Conservation (phyloP, 2,888 invertebrate genomes). For the Dryocosmus kuriphilus region DNA sequence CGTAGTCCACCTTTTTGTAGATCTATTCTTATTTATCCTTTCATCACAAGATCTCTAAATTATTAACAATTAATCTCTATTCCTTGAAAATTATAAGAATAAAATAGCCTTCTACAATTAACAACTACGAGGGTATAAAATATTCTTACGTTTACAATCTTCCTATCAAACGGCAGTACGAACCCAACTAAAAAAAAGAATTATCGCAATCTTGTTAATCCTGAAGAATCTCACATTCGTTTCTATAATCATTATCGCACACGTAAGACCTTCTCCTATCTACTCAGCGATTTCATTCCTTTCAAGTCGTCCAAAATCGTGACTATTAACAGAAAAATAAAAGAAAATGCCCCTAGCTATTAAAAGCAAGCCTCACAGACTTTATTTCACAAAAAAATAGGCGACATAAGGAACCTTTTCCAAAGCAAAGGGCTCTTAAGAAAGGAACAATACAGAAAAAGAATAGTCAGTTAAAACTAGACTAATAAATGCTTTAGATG, state of each 20-base stretch:
- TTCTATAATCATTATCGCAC: neutral
- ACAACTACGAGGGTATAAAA: neutral
- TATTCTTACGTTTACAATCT: neutral
- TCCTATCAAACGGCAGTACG: neutral
- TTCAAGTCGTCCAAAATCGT: neutral
- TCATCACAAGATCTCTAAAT: conserved; percentile 1
- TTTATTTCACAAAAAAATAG: neutral
- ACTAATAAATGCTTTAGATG: too few species aligned
- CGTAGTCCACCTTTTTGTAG: neutral
- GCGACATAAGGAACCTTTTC: neutral
- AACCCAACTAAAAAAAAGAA: conserved; percentile 13
- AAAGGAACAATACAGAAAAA: neutral
- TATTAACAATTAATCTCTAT: neutral
- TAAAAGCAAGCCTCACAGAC: neutral
- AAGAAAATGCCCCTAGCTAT: neutral
- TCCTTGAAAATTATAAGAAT: neutral
- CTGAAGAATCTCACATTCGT: conserved; percentile 25
- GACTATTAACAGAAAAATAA: neutral
- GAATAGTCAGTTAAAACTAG: too few species aligned
- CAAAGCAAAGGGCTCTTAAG: neutral
- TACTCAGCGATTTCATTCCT: neutral
- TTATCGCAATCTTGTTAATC: neutral
- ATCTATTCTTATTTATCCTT: neutral
- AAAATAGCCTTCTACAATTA: conserved; percentile 7
- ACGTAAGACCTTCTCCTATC: neutral